These are phyloP conservation scores for Lepidocolaptes lacrymiger DNA, from an alignment of 2,797 vertebrate species.

Conservation along the genomic window DNA sequence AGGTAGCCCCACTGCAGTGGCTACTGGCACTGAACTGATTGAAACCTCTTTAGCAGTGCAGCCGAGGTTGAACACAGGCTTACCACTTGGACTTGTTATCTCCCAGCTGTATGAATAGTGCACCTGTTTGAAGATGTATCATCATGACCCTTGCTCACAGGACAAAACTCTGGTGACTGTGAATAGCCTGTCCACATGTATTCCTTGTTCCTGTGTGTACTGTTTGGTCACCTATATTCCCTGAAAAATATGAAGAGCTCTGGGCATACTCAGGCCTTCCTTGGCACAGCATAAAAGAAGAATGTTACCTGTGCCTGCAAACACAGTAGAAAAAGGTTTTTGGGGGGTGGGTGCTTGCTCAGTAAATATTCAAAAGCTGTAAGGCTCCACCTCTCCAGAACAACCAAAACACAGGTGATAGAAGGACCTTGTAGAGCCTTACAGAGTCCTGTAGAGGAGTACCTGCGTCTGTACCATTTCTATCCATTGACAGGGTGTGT, in stretches of 20 bases:
- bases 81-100: not conserved
- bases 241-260: not conserved
- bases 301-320: not conserved
- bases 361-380: not conserved
- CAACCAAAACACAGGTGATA: accelerated
- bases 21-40: too few species aligned
- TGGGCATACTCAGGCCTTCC: not conserved
- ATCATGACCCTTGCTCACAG: not conserved
- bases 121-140: not conserved
- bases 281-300: not conserved
- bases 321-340: not conserved
- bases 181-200: not conserved
- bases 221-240: not conserved
- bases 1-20: not conserved
- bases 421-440: not conserved
- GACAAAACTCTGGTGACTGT: not conserved
- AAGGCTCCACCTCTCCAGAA: not conserved
- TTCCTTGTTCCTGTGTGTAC: not conserved
- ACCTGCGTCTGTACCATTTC: not conserved
- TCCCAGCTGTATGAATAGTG: not conserved
- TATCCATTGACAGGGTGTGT: not conserved
- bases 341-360: not conserved
- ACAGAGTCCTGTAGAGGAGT: not conserved
- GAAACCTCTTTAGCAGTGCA: not conserved
- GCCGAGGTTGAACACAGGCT: not conserved